Evolutionary conservation across 1,140 invertebrate species (phyloP).

Genomic region (Lamellibrachia luymesi): DNA sequence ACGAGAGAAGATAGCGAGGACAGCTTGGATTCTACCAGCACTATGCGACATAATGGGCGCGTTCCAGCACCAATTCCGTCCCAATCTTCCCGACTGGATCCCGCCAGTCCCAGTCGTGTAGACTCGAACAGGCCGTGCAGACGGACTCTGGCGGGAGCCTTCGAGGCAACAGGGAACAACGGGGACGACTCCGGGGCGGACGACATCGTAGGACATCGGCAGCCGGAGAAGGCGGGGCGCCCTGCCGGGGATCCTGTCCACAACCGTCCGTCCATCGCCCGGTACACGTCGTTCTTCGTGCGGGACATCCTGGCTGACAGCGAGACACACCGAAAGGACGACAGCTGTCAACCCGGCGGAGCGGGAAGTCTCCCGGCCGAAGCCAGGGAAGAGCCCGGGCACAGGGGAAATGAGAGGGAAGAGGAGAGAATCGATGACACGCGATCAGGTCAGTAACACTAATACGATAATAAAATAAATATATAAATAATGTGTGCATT

Average conservation of each 20-base stretch:
- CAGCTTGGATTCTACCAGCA: background rate
- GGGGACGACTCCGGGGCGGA: background rate
- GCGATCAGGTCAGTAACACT: background rate
- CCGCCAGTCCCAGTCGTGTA: background rate
- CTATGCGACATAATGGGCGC: too few species aligned
- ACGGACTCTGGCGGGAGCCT: background rate
- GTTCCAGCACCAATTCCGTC: background rate
- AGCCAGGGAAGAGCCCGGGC: slow-evolving; percentile 42
- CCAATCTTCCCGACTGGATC: background rate
- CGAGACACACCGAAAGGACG: slow-evolving; percentile 80
- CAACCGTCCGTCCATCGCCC: background rate
- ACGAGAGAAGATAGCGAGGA: background rate
- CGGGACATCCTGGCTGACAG: slow-evolving; percentile 73
- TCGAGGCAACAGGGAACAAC: background rate
- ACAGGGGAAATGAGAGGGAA: background rate
- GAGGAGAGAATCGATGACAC: background rate
- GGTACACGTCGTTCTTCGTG: slow-evolving; percentile 69
- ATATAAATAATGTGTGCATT: too few species aligned
- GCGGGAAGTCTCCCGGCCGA: slow-evolving; percentile 26
- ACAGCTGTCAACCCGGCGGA: slow-evolving; percentile 35
- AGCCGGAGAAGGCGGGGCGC: background rate
- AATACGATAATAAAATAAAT: too few species aligned
- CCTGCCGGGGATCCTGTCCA: background rate
- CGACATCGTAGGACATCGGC: background rate
- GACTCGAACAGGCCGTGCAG: background rate